Evolutionary conservation across 2,113 vertebrate species (phyloP), one percentile per base, ranked within the genome.

Genomic region (Myotis lucifugus): DNA sequence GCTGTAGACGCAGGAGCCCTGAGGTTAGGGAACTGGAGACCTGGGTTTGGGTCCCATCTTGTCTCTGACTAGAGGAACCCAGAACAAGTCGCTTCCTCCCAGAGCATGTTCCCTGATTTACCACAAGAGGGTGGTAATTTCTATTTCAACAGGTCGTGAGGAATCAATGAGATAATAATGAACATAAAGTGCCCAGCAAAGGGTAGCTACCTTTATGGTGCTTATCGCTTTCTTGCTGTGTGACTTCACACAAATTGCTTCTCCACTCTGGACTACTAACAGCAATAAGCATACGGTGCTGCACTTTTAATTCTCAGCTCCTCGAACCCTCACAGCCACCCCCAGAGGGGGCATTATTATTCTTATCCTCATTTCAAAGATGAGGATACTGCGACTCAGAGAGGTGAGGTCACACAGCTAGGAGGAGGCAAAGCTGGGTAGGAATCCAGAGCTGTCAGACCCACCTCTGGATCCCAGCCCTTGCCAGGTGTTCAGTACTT

Each of bases 361-460:
- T 78, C 59, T 23, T 23, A 27, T 69, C 29, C 14, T 69, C 59
- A 85, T 32, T 52, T 85, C 69, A 37, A 52, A 66, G 64, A 37
- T 56, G 66, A 87, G 56, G 52, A 79, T 27, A 77, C 67, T 64
- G 84, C 88, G 87, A 72, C 66, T 85, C 88, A 83, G 59, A 70
- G 54, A 82, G 74, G 25, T 54, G 42, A 52, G 32, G 40, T 76
- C 42, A 84, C 32, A 32, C 8, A 40, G 59, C 67, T 18, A 81
- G 67, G 91, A 82, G 40, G 12, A 94, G 40, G 54, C 37, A 82
- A 34, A 73, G 73, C 67, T 72, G 72, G 25, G 61, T 42, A 29
- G 79, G 34, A 23, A 27, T 21, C 81, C 34, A 8, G 27, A 42
- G 34, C 77, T 69, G 1, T 93, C 56, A 34, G 50, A 67, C 27